These are phyloP conservation scores for Pseudomugil tenellus DNA, from an alignment of 2,797 vertebrate genomes.

Conservation along the genomic window DNA sequence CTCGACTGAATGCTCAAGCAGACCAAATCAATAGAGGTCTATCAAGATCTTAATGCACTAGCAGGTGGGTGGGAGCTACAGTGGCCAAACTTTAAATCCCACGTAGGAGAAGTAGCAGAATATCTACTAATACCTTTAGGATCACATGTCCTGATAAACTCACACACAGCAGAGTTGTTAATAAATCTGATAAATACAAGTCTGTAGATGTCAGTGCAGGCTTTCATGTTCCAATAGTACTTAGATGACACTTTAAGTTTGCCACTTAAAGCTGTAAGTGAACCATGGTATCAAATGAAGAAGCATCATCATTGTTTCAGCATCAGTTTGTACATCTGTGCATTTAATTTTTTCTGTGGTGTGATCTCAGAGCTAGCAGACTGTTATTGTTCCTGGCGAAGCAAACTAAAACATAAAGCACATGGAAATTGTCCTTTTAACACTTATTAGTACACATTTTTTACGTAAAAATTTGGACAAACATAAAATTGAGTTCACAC, in stretches of 20 bases:
- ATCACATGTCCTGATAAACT: constrained; percentile 18
- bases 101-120: constrained; percentile 24
- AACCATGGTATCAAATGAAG: background rate
- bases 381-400: too few relatives aligned
- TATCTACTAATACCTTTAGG: constrained; percentile 7
- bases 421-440: too few relatives aligned
- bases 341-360: too few relatives aligned
- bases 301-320: too few relatives aligned
- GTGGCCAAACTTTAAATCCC: constrained; percentile 46
- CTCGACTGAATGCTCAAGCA: constrained; percentile 47
- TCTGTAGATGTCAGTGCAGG: constrained; percentile 12
- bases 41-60: constrained; percentile 64
- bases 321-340: too few relatives aligned
- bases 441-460: too few relatives aligned
- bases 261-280: constrained; percentile 18
- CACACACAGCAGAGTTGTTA: background rate
- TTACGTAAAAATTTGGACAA: too few relatives aligned
- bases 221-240: constrained; percentile 23
- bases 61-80: constrained; percentile 30
- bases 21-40: constrained; percentile 70
- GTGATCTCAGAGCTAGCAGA: too few relatives aligned
- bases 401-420: too few relatives aligned
- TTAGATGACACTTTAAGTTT: constrained; percentile 12
- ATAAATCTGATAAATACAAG: constrained; percentile 5
- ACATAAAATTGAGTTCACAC: too few relatives aligned